Evolutionary conservation across 23 tunicate species (phyloP).

Genomic region (Trididemnum nubilum): DNA sequence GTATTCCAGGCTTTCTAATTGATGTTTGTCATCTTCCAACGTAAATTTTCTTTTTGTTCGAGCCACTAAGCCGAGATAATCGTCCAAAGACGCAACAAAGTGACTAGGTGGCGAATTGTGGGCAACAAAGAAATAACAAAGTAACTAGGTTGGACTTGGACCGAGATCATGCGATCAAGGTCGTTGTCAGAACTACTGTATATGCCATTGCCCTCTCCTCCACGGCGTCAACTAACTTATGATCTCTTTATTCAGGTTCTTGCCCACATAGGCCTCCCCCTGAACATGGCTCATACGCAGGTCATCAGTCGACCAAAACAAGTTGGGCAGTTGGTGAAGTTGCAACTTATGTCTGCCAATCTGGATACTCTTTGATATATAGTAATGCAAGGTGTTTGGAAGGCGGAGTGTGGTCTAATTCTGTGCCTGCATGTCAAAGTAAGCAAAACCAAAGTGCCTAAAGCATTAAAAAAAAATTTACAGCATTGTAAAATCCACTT

Average conservation of each 20-base stretch:
- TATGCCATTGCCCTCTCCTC: too few species aligned
- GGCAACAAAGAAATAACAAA: too few species aligned
- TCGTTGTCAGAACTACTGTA: too few species aligned
- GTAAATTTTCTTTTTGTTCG: too few species aligned
- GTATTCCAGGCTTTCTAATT: too few species aligned
- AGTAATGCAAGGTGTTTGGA: constrained; percentile 9
- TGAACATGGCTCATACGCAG: constrained; percentile 10
- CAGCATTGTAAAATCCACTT: not conserved
- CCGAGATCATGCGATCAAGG: too few species aligned
- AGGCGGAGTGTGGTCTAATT: constrained; percentile 4
- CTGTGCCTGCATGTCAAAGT: constrained; percentile 22
- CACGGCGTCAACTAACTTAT: too few species aligned
- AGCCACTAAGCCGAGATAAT: too few species aligned
- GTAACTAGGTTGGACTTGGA: too few species aligned
- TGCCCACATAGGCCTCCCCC: constrained; percentile 29
- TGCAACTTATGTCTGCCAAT: constrained; percentile 7
- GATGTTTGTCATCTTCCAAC: too few species aligned
- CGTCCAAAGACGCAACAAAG: too few species aligned
- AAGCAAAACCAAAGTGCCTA: not conserved
- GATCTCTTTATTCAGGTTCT: constrained; percentile 5
- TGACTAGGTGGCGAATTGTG: too few species aligned
- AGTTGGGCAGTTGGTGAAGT: constrained; percentile 22
- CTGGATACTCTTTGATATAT: not conserved
- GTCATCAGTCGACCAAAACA: not conserved
- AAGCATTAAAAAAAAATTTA: not conserved